A percentile compares a stretch with the other conserved stretches of the same genome.
Evolutionary conservation across 2,888 invertebrate genomes (phyloP).

Genomic region (Biston betularia): DNA sequence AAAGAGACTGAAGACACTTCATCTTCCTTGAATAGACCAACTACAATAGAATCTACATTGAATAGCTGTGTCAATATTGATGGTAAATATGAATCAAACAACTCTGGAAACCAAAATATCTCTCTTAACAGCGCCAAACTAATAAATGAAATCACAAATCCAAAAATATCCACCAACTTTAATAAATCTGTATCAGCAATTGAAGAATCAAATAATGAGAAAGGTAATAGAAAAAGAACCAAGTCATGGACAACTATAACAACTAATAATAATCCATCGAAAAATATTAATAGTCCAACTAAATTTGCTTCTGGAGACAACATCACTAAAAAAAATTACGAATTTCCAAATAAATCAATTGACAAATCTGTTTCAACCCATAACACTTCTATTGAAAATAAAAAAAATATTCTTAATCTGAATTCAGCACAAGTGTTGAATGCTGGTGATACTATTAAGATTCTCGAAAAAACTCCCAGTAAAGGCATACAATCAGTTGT

Average conservation of each 20-base stretch:
- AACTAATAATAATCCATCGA: constrained; percentile 36
- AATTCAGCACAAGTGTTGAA: constrained; percentile 32
- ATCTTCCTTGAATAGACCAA: constrained; percentile 7
- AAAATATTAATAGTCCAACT: constrained; percentile 39
- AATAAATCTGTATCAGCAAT: constrained; percentile 66
- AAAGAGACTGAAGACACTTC: constrained; percentile 12
- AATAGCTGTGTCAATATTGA: constrained; percentile 9
- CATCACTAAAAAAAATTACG: constrained; percentile 45
- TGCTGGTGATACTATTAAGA: constrained; percentile 47
- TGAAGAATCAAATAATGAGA: constrained; percentile 46
- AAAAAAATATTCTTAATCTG: constrained; percentile 28
- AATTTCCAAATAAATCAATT: constrained; percentile 30
- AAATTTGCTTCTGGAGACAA: constrained; percentile 64
- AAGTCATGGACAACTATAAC: constrained; percentile 67
- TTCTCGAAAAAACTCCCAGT: constrained; percentile 60
- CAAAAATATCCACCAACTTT: constrained; percentile 47
- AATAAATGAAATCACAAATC: constrained; percentile 53
- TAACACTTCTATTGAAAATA: constrained; percentile 31
- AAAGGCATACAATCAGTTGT: constrained; percentile 56
- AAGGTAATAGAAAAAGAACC: constrained; percentile 65
- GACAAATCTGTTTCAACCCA: constrained; percentile 20
- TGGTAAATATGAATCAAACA: constrained; percentile 26
- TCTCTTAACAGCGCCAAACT: constrained; percentile 56
- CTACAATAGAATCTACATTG: neutral
- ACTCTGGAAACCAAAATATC: constrained; percentile 43